A percentile compares a stretch with the other conserved stretches of the same genome.
Evolutionary conservation across 1,140 invertebrate genomes (phyloP).

Genomic region (Zaprionus taronus): DNA sequence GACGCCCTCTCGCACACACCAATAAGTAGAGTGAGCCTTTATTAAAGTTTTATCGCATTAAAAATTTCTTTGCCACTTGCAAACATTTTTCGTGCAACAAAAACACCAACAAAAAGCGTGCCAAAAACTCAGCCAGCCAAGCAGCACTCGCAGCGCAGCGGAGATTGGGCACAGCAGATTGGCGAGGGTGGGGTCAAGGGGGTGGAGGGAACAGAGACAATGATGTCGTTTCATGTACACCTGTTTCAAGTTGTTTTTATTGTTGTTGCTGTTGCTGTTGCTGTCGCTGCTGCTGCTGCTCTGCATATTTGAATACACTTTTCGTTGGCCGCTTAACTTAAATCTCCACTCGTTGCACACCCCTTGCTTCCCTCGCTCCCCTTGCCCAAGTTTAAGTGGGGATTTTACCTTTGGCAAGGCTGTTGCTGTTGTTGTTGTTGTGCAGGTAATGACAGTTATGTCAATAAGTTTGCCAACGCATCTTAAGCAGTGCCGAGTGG

Average conservation of each 20-base stretch:
- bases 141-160: constrained; percentile 35
- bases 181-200: constrained; percentile 2
- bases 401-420: constrained; percentile 51
- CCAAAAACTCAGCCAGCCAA: constrained; percentile 68
- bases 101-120: constrained; percentile 55
- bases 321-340: constrained; percentile 81
- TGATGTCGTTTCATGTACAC: constrained; percentile 79
- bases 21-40: constrained; percentile 66
- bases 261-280: constrained; percentile 38
- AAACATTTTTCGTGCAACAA: constrained; percentile 72
- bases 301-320: constrained; percentile 80
- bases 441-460: constrained; percentile 82
- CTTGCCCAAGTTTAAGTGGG: constrained; percentile 49
- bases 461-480: constrained; percentile 71
- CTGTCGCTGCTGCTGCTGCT: constrained; percentile 47
- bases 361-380: background rate
- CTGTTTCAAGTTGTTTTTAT: constrained; percentile 80
- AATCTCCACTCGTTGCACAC: constrained; percentile 54
- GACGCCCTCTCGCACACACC: constrained; percentile 10
- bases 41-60: constrained; percentile 83
- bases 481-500: constrained; percentile 30
- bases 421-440: constrained; percentile 42
- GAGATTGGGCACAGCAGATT: constrained; percentile 27
- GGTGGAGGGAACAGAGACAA: constrained; percentile 49
- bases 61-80: constrained; percentile 71